Percentiles rank a stretch among this genome's conserved stretches.
These are phyloP conservation scores for Uloborus plumipes DNA, from an alignment of 2,888 invertebrate genomes.

Conservation along the genomic window DNA sequence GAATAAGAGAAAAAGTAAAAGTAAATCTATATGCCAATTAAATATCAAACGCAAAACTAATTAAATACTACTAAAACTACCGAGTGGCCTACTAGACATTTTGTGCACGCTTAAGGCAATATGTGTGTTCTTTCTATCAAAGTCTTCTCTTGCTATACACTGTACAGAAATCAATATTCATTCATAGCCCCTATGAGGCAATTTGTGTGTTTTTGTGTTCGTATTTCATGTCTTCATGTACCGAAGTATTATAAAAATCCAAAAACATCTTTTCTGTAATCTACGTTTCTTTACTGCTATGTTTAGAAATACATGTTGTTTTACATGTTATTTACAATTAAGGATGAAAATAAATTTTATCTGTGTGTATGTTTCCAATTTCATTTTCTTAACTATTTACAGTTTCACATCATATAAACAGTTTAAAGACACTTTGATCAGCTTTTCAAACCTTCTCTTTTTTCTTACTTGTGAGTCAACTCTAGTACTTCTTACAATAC, in stretches of 20 bases:
- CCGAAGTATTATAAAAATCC: conserved; percentile 19
- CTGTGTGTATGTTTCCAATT: conserved; percentile 28
- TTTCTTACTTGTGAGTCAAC: too few relatives aligned
- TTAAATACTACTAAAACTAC: not conserved
- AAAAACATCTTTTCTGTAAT: conserved; percentile 42
- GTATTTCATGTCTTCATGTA: conserved; percentile 51
- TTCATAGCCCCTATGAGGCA: conserved; percentile 27
- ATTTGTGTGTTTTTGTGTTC: conserved; percentile 48
- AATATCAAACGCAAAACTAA: not conserved
- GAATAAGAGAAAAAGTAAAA: conserved; percentile 15
- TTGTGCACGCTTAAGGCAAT: conserved; percentile 51
- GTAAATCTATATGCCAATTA: not conserved
- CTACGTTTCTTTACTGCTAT: conserved; percentile 47
- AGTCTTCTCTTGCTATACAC: conserved; percentile 44
- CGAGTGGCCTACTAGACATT: conserved; percentile 24
- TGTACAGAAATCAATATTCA: conserved; percentile 46
- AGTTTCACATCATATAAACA: not conserved
- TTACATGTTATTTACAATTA: conserved; percentile 54
- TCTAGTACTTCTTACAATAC: too few relatives aligned
- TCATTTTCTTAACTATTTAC: too few relatives aligned
- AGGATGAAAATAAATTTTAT: conserved; percentile 58
- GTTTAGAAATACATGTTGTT: conserved; percentile 43
- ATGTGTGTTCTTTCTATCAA: conserved; percentile 51
- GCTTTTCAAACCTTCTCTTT: not conserved
- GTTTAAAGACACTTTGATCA: not conserved